A percentile compares a stretch with the other conserved stretches of the same genome.
Evolutionary conservation across 2,888 invertebrate species (phyloP).

Genomic region (Drosophila rubida): DNA sequence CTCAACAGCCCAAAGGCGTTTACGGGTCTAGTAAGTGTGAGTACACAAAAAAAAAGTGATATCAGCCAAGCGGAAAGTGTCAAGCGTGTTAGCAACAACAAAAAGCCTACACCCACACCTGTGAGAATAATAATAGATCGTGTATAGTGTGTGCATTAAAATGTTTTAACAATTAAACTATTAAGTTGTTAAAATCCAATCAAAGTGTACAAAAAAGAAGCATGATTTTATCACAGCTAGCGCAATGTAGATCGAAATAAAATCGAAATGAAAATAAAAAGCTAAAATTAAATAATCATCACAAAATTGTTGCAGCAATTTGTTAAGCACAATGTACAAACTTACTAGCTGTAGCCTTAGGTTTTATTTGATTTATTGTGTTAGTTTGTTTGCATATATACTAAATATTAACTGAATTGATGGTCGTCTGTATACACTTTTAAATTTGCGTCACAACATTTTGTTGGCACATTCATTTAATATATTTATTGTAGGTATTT

Average conservation of each 20-base stretch:
- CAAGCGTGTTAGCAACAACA: slow-evolving; percentile 32
- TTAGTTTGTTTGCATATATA: slow-evolving; percentile 18
- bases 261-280: slow-evolving; percentile 27
- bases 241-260: slow-evolving; percentile 36
- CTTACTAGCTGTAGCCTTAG: neutral
- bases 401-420: slow-evolving; percentile 22
- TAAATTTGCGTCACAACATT: too few species aligned
- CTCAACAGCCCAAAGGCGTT: slow-evolving; percentile 7
- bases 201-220: slow-evolving; percentile 37
- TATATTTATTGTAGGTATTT: too few species aligned
- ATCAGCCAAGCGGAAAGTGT: slow-evolving; percentile 67
- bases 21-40: slow-evolving; percentile 3
- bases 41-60: slow-evolving; percentile 12
- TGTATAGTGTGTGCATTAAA: slow-evolving; percentile 4
- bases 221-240: slow-evolving; percentile 35
- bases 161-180: slow-evolving; percentile 62
- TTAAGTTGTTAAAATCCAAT: slow-evolving; percentile 82
- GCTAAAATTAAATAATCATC: slow-evolving; percentile 38
- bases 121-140: slow-evolving; percentile 15
- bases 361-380: slow-evolving; percentile 21
- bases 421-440: slow-evolving; percentile 25
- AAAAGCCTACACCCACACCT: slow-evolving; percentile 11
- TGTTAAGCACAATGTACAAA: slow-evolving; percentile 39
- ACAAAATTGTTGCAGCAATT: slow-evolving; percentile 39
- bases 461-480: neutral